Evolutionary conservation across 1,140 invertebrate species (phyloP), one percentile per base, ranked within the genome.

Genomic region (Pseudachorutes palmiensis): DNA sequence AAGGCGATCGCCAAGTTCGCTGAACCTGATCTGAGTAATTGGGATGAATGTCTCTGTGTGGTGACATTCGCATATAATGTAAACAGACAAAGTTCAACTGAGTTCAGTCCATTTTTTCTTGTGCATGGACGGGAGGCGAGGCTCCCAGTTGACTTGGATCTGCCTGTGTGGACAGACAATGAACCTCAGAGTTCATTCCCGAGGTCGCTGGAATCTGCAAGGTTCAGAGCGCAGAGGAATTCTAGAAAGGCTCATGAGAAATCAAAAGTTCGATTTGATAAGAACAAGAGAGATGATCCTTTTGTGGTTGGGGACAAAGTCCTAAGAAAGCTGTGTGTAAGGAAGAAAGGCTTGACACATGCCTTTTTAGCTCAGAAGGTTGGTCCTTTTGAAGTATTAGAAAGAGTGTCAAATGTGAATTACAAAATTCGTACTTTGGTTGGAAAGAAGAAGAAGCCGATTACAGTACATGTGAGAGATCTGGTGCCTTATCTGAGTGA

Each of bases 61-160:
- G 12, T 60, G 0, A 58, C 55, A 45, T 66, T 66, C 22, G 64
- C 64, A 0, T 66, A 60, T 30, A 66, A 66, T 29, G 28, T 32
- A 1, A 66, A 14, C 19, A 12, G 31, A 19, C 55, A 60, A n/a
- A 19, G 28, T 1, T 24, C 55, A 3, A 66, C 64, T 26, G 57
- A 36, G 1, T 59, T 41, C 3, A 28, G 48, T 0, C 64, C 64
- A 1, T 66, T 41, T 51, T 58, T 33, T 9, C 33, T 66, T 12
- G 36, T 64, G 22, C 29, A 58, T 55, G 63, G 63, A 29, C 16
- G 49, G 30, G 45, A 55, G 24, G 33, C 63, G 2, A 49, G 45
- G 14, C 31, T 51, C 3, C 63, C 63, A 14, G 12, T 51, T 19
- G 63, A 64, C 29, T 9, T 64, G 5, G 9, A 49, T 2, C 30